Evolutionary conservation across 2,113 vertebrate genomes (phyloP).

Genomic region (Onychostruthus taczanowskii): DNA sequence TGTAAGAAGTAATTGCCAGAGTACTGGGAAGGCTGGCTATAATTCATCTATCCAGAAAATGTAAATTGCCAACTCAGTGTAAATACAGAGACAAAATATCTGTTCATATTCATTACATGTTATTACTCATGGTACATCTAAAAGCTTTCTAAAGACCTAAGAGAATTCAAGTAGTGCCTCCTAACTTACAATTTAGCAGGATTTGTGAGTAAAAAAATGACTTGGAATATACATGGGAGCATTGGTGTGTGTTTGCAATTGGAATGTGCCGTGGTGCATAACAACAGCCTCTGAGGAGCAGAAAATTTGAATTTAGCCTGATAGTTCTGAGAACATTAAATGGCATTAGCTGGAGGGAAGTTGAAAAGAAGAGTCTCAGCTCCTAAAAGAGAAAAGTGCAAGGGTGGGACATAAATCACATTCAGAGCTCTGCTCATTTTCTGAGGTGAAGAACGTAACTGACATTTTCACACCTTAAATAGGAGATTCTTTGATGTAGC

Average conservation of each 20-base stretch:
- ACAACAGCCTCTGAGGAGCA: constrained; percentile 35
- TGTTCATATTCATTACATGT: constrained; percentile 42
- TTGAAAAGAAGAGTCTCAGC: not conserved
- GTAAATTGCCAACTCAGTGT: constrained; percentile 39
- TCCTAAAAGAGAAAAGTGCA: not conserved
- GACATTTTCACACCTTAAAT: not conserved
- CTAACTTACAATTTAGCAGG: constrained; percentile 45
- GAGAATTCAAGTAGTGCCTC: constrained; percentile 58
- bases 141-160: constrained; percentile 66
- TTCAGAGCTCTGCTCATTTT: not conserved
- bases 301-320: constrained; percentile 43
- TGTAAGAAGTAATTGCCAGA: constrained; percentile 60
- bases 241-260: constrained; percentile 39
- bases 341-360: constrained; percentile 21
- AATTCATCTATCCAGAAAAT: constrained; percentile 54
- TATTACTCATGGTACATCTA: constrained; percentile 41
- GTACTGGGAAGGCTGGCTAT: constrained; percentile 51
- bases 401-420: not conserved
- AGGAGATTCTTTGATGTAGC: not conserved
- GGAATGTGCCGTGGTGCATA: not conserved
- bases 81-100: constrained; percentile 38
- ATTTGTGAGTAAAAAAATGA: constrained; percentile 63
- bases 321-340: constrained; percentile 29
- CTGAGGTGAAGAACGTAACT: not conserved
- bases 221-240: constrained; percentile 8